Conservation (phyloP, 1,140 invertebrate genomes). For the Euschistus heros region DNA sequence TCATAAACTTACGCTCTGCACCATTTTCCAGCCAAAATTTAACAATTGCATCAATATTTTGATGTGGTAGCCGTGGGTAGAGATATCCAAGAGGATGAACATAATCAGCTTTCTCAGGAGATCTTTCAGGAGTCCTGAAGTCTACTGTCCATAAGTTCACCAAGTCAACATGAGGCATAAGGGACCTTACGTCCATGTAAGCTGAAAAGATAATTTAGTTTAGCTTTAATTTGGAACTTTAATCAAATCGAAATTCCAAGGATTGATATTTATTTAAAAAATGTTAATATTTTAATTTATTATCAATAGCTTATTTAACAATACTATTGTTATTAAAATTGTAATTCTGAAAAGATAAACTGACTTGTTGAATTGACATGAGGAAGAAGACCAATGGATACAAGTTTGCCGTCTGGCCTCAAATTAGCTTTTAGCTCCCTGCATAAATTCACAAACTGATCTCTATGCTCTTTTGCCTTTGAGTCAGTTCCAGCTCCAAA, state of each 20-base stretch:
- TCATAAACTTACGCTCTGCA: slow-evolving; percentile 33
- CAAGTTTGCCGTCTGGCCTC: slow-evolving; percentile 45
- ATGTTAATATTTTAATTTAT: too few relatives aligned
- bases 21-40: slow-evolving; percentile 50
- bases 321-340: too few relatives aligned
- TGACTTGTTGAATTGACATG: slow-evolving; percentile 64
- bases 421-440: slow-evolving; percentile 55
- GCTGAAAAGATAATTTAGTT: slow-evolving; percentile 39
- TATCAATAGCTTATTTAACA: too few relatives aligned
- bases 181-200: slow-evolving; percentile 61
- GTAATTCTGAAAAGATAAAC: slow-evolving; percentile 23
- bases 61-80: slow-evolving; percentile 51
- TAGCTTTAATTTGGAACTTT: background rate
- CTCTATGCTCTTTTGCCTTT: slow-evolving; percentile 62
- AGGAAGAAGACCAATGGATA: slow-evolving; percentile 59
- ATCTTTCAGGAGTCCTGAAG: slow-evolving; percentile 60
- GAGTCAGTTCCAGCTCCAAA: slow-evolving; percentile 58
- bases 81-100: slow-evolving; percentile 57
- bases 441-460: slow-evolving; percentile 61
- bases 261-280: too few relatives aligned
- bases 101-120: slow-evolving; percentile 63
- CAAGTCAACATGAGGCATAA: slow-evolving; percentile 64
- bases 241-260: background rate
- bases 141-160: slow-evolving; percentile 71
- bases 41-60: slow-evolving; percentile 48